phyloP scores from a whole-genome alignment of 2,888 invertebrate genomes.

The Odontocolon sp. region DNA sequence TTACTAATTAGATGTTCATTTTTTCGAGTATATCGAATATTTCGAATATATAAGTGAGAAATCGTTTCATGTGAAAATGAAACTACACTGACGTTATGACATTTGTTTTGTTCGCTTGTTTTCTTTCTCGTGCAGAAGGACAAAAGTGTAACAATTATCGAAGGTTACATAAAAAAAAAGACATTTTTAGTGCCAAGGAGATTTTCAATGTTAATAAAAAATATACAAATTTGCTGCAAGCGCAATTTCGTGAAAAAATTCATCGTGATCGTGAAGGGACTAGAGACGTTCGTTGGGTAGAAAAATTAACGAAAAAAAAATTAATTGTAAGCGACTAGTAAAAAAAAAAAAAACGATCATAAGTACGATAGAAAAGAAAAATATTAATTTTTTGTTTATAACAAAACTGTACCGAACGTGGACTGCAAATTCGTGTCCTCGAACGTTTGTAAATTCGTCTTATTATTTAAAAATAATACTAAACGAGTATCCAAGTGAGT shows the following conservation, averaged over 20 bases:
- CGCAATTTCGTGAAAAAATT: not conserved
- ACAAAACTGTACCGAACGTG: conserved; percentile 5
- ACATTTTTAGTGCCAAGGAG: conserved; percentile 4
- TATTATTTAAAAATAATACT: conserved; percentile 31
- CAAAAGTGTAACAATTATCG: conserved; percentile 24
- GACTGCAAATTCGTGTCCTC: not conserved
- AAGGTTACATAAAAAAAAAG: not conserved
- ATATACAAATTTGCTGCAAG: conserved; percentile 4
- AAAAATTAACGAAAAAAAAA: conserved; percentile 18
- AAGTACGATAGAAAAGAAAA: conserved; percentile 29
- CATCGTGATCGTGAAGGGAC: conserved; percentile 4
- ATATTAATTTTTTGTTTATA: not conserved
- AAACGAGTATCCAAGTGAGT: conserved; percentile 26
- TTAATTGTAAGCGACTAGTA: conserved; percentile 46
- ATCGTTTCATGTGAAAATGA: conserved; percentile 12
- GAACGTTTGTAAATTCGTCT: conserved; percentile 9
- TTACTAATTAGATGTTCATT: conserved; percentile 7
- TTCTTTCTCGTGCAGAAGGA: conserved; percentile 14
- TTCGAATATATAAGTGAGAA: conserved; percentile 16
- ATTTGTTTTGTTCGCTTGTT: conserved; percentile 24
- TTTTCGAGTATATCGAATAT: conserved; percentile 1
- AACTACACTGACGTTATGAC: conserved; percentile 20
- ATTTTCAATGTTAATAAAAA: conserved; percentile 30
- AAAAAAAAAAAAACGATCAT: conserved; percentile 17
- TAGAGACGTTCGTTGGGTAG: conserved; percentile 9